Conservation (phyloP, 2,113 vertebrate species). For the Pseudopodoces humilis region DNA sequence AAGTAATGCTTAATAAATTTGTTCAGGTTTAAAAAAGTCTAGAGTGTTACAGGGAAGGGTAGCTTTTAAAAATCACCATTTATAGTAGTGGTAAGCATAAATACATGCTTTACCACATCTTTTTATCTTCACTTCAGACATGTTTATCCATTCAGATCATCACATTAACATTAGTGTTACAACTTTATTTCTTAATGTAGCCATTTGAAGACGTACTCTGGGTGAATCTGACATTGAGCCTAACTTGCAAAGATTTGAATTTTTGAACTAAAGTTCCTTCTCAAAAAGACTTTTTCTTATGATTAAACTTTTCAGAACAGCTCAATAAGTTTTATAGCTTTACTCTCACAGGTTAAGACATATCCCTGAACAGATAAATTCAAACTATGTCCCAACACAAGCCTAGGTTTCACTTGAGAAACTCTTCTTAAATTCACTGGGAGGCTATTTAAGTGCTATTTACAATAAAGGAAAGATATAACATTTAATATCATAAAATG, state of each 20-base stretch:
- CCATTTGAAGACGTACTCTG: neutral
- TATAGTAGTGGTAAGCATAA: neutral
- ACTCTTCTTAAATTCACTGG: neutral
- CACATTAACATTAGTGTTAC: neutral
- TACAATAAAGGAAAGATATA: neutral
- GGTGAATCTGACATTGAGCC: neutral
- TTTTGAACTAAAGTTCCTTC: neutral
- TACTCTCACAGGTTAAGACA: neutral
- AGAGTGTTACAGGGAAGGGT: neutral
- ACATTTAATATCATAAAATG: neutral
- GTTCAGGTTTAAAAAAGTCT: neutral
- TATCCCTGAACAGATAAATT: neutral
- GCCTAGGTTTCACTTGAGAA: neutral
- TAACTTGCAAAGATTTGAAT: neutral
- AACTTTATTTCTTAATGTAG: neutral
- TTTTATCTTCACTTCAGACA: neutral
- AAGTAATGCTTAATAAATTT: neutral
- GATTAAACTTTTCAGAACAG: neutral
- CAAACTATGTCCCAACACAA: neutral
- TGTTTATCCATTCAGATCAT: neutral
- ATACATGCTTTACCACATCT: neutral
- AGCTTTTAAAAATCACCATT: neutral
- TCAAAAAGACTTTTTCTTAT: neutral
- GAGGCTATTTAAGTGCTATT: fast-evolving
- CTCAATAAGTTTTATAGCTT: neutral